phyloP scores from a whole-genome alignment of 2,888 invertebrate genomes.

The Cantharis nigra region DNA sequence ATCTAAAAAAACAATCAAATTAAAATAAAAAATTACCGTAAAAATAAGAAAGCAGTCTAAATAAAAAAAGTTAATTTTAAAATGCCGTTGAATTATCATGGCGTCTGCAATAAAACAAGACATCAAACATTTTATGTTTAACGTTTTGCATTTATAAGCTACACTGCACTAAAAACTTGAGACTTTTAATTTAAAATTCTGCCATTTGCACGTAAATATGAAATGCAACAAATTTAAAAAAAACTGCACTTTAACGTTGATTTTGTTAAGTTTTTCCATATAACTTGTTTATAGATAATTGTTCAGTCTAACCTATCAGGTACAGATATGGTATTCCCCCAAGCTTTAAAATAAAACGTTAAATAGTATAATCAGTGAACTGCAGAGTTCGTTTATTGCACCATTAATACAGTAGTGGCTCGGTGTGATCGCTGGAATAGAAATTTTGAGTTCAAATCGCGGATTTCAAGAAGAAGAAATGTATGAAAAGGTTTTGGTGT shows the following conservation, averaged over 20 bases:
- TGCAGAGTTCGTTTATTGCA: no score
- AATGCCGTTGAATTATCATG: not conserved
- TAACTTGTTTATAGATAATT: no score
- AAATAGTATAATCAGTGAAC: no score
- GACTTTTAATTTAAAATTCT: not conserved
- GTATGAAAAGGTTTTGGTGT: no score
- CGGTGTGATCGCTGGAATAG: no score
- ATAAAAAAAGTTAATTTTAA: not conserved
- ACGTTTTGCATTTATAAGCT: not conserved
- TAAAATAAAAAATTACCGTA: not conserved
- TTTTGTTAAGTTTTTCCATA: not conserved
- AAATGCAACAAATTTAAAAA: not conserved
- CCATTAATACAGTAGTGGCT: no score
- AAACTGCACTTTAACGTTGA: not conserved
- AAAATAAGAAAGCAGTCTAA: not conserved
- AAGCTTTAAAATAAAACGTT: no score
- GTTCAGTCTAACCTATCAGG: no score
- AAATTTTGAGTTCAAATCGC: no score
- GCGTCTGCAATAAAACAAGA: not conserved
- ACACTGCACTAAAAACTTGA: not conserved
- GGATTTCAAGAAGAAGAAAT: no score
- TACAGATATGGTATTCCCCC: no score
- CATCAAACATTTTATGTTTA: not conserved
- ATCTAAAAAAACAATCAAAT: not conserved
- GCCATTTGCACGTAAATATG: not conserved